Evolutionary conservation across 2,888 invertebrate genomes (phyloP).

Genomic region (Eucriotettix oculatus): DNA sequence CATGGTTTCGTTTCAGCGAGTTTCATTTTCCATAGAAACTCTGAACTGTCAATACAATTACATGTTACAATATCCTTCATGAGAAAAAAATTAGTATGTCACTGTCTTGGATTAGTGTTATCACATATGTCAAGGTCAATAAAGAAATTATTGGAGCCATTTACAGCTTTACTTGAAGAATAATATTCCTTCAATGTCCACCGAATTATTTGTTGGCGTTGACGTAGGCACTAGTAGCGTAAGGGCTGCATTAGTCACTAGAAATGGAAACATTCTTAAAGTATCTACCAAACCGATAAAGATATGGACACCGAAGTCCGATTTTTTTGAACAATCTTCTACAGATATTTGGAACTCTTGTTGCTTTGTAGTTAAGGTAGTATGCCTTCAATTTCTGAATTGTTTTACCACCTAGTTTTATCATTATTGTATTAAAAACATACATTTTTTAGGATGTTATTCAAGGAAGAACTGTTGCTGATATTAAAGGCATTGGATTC

Average conservation of each 20-base stretch:
- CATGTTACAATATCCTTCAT: too few relatives aligned
- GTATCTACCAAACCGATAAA: constrained; percentile 45
- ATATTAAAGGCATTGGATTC: constrained; percentile 77
- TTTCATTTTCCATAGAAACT: too few relatives aligned
- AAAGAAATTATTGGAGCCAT: too few relatives aligned
- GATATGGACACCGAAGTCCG: constrained; percentile 59
- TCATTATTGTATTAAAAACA: neutral
- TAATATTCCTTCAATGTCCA: neutral
- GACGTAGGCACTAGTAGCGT: constrained; percentile 90
- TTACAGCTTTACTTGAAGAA: too few relatives aligned
- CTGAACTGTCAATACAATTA: too few relatives aligned
- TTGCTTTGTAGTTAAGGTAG: constrained; percentile 58
- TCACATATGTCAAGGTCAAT: too few relatives aligned
- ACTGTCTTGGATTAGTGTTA: too few relatives aligned
- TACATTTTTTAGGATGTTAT: constrained; percentile 37
- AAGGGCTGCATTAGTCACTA: constrained; percentile 62
- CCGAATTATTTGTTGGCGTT: constrained; percentile 51
- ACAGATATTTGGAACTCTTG: constrained; percentile 74
- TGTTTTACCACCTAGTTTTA: too few relatives aligned
- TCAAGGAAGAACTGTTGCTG: constrained; percentile 31
- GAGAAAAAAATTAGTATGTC: too few relatives aligned
- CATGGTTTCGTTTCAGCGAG: too few relatives aligned
- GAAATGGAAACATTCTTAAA: constrained; percentile 47
- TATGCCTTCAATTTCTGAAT: neutral
- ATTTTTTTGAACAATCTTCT: constrained; percentile 82